A percentile compares a stretch with the other conserved stretches of the same genome.
Conservation (phyloP, 2,113 vertebrate species). For the Abramis brama region DNA sequence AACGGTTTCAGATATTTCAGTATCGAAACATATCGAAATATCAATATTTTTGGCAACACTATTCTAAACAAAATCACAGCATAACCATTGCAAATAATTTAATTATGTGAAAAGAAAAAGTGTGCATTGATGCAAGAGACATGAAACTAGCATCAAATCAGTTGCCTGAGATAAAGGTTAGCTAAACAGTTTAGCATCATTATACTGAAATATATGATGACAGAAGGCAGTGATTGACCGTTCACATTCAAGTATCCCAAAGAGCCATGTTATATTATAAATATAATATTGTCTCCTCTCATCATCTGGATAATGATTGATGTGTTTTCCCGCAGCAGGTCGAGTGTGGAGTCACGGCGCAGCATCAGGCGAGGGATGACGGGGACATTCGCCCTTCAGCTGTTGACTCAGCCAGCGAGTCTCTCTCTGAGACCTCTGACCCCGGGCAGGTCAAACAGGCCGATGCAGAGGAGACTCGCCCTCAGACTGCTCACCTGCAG, state of each 20-base stretch:
- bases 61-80: no score
- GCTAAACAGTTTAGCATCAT: neutral
- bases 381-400: conserved; percentile 54
- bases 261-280: neutral
- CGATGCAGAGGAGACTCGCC: conserved; percentile 53
- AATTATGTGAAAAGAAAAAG: neutral
- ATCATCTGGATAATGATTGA: neutral
- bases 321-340: conserved; percentile 1
- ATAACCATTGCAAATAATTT: no score
- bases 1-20: no score
- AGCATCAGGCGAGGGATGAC: conserved; percentile 46
- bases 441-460: neutral
- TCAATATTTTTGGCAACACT: no score
- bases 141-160: neutral
- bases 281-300: neutral
- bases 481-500: conserved; percentile 61
- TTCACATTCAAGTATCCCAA: neutral
- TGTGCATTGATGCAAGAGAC: neutral
- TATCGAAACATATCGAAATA: no score
- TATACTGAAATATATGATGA: neutral
- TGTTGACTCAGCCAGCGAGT: conserved; percentile 27
- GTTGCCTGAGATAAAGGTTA: neutral
- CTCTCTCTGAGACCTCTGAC: conserved; percentile 43
- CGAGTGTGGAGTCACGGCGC: neutral
- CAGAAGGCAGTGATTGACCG: neutral